Conservation (phyloP, 1,140 invertebrate genomes). For the Drosophila bipectinata region DNA sequence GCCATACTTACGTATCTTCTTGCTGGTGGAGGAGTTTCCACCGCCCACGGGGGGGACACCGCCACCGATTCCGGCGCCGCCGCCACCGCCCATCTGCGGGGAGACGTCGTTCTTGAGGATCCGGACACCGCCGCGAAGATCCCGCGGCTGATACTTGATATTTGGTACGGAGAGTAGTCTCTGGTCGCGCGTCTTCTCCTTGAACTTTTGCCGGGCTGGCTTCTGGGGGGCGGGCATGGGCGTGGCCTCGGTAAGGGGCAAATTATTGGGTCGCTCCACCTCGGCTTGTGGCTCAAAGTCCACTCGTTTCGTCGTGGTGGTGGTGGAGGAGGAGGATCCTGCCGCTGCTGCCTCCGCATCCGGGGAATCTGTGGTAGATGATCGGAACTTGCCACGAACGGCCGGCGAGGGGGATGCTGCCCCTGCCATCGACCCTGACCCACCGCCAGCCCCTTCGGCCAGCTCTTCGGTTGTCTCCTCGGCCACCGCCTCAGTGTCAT, state of each 20-base stretch:
- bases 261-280: constrained; percentile 66
- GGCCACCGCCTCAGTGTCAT: constrained; percentile 32
- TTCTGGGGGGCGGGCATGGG: constrained; percentile 83
- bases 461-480: constrained; percentile 44
- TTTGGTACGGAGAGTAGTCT: constrained; percentile 91
- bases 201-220: constrained; percentile 87
- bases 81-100: constrained; percentile 86
- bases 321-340: background rate
- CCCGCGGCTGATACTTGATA: constrained; percentile 86
- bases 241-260: constrained; percentile 54
- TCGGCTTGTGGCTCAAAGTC: constrained; percentile 48
- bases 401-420: constrained; percentile 11
- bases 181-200: constrained; percentile 86
- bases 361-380: constrained; percentile 46
- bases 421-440: background rate
- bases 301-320: constrained; percentile 22
- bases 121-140: constrained; percentile 61
- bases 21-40: constrained; percentile 86
- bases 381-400: constrained; percentile 41
- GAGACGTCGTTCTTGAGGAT: constrained; percentile 72
- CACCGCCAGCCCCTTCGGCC: background rate
- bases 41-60: constrained; percentile 6
- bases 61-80: constrained; percentile 12
- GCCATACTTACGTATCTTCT: constrained; percentile 93
- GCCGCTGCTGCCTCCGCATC: constrained; percentile 13